Evolutionary conservation across 2,113 vertebrate genomes (phyloP).

Genomic region (Camelus bactrianus): DNA sequence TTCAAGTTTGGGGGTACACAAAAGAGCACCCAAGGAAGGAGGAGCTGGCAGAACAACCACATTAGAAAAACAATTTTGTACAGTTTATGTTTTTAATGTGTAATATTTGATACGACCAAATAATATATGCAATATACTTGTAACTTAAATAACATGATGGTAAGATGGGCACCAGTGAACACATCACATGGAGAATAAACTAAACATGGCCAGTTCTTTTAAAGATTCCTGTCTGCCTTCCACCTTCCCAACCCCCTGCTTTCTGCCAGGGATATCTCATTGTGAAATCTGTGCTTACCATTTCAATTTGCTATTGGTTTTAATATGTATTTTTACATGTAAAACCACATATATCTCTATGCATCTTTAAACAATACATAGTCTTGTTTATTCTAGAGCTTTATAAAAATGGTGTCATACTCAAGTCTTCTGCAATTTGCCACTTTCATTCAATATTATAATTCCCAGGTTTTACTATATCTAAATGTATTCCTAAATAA

Average conservation of each 20-base stretch:
- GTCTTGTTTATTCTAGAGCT: background rate
- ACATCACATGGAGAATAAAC: background rate
- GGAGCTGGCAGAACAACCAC: background rate
- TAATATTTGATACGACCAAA: constrained; percentile 10
- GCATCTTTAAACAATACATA: background rate
- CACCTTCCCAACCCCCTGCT: background rate
- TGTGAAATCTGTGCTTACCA: background rate
- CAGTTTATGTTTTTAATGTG: background rate
- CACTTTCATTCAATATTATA: background rate
- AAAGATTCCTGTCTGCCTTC: background rate
- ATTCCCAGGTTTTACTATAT: background rate
- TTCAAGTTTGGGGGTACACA: background rate
- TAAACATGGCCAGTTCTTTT: background rate
- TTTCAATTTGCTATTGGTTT: constrained; percentile 21
- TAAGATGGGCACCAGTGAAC: background rate
- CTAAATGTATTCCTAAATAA: background rate
- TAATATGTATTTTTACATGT: background rate
- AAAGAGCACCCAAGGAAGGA: background rate
- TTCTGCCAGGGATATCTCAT: background rate
- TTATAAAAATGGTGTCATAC: background rate
- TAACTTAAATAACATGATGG: background rate
- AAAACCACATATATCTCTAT: background rate
- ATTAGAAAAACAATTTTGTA: background rate
- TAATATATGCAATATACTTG: background rate
- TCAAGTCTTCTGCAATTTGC: background rate